phyloP scores from a whole-genome alignment of 2,113 vertebrate species.

The Oreochromis niloticus region DNA sequence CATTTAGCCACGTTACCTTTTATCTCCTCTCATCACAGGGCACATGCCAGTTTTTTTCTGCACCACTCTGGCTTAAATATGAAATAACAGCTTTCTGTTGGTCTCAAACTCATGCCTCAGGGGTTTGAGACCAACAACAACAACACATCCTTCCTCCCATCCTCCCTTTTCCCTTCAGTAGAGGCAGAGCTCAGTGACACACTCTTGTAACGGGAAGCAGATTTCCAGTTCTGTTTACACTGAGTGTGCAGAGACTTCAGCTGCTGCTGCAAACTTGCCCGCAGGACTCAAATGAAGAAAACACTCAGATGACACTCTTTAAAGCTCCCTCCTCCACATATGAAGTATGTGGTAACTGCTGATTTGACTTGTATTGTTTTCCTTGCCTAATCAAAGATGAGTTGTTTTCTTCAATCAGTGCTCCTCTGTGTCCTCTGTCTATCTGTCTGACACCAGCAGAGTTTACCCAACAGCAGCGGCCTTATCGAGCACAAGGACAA shows the following conservation, averaged over 20 bases:
- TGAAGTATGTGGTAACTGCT: neutral
- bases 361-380: neutral
- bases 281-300: neutral
- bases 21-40: neutral
- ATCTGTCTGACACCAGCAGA: neutral
- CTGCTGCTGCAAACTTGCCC: neutral
- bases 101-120: neutral
- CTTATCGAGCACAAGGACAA: neutral
- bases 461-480: neutral
- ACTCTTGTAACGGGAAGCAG: neutral
- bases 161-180: neutral
- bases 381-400: neutral
- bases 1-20: neutral
- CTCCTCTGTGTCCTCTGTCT: neutral
- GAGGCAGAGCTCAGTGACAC: neutral
- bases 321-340: neutral
- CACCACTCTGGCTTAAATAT: neutral
- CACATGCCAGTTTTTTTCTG: neutral
- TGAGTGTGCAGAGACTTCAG: neutral
- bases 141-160: neutral
- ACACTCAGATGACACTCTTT: conserved; percentile 10
- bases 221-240: neutral
- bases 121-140: neutral
- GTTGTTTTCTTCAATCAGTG: neutral
- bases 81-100: conserved; percentile 7